Conservation (phyloP, 2,797 vertebrate species). For the Dermochelys coriacea region DNA sequence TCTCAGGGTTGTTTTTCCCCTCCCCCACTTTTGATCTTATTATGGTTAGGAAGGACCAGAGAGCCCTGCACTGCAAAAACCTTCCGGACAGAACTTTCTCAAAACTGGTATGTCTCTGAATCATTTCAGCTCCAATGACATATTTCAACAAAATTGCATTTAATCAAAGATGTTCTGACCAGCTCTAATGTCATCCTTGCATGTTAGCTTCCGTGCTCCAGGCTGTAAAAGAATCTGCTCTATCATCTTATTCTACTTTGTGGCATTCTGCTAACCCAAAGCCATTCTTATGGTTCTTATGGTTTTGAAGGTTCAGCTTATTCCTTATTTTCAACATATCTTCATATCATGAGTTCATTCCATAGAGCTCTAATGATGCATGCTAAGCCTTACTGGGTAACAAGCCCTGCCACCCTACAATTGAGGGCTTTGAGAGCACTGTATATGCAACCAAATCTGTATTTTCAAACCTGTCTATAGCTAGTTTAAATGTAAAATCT, state of each 20-base stretch:
- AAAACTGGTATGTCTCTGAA: neutral
- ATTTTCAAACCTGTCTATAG: neutral
- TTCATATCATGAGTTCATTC: neutral
- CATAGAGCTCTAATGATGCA: neutral
- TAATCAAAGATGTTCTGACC: neutral
- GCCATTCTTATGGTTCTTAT: neutral
- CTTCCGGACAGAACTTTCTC: neutral
- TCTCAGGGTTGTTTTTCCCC: neutral
- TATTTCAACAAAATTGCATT: neutral
- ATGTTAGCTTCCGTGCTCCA: neutral
- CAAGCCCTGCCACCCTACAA: neutral
- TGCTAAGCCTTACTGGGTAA: neutral
- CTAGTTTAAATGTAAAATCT: neutral
- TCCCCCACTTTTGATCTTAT: neutral
- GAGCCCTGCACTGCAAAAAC: neutral
- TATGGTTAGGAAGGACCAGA: neutral
- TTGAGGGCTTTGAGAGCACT: neutral
- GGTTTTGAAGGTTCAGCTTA: neutral
- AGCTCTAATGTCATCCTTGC: neutral
- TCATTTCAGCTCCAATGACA: neutral
- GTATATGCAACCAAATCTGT: neutral
- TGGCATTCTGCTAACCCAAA: neutral
- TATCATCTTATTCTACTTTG: conserved; percentile 11
- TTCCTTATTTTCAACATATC: neutral
- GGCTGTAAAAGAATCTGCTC: neutral